Evolutionary conservation across 2,888 invertebrate genomes (phyloP).

Genomic region (Thera obeliscata): DNA sequence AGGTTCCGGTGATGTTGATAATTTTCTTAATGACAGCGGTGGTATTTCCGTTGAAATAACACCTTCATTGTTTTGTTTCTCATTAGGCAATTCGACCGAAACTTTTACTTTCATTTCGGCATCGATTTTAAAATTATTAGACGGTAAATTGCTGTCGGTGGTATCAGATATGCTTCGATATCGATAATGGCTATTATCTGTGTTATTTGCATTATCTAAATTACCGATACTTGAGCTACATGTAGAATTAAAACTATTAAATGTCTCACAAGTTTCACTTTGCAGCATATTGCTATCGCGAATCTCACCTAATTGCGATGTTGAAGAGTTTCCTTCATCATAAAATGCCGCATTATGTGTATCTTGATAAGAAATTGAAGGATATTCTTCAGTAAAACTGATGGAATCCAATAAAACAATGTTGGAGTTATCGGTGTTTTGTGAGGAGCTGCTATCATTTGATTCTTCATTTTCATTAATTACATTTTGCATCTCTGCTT

Average conservation of each 20-base stretch:
- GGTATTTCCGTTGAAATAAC: conserved; percentile 53
- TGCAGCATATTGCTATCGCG: conserved; percentile 77
- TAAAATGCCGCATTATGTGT: conserved; percentile 56
- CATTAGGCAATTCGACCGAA: conserved; percentile 62
- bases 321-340: conserved; percentile 52
- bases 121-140: conserved; percentile 59
- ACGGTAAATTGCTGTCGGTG: conserved; percentile 69
- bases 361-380: conserved; percentile 60
- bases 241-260: conserved; percentile 75
- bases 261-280: conserved; percentile 76
- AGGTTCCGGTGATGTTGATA: conserved; percentile 70
- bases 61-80: conserved; percentile 53
- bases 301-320: conserved; percentile 65
- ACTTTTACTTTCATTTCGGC: conserved; percentile 72
- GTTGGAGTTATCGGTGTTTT: conserved; percentile 57
- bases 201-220: conserved; percentile 62
- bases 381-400: conserved; percentile 68
- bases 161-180: conserved; percentile 67
- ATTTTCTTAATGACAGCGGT: conserved; percentile 57
- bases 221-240: conserved; percentile 66
- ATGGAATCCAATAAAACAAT: conserved; percentile 70
- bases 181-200: conserved; percentile 63
- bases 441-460: conserved; percentile 50
- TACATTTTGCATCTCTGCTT: conserved; percentile 61
- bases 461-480: conserved; percentile 54